phyloP scores from a whole-genome alignment of 2,113 vertebrate species.

The Rhinogobius similis region DNA sequence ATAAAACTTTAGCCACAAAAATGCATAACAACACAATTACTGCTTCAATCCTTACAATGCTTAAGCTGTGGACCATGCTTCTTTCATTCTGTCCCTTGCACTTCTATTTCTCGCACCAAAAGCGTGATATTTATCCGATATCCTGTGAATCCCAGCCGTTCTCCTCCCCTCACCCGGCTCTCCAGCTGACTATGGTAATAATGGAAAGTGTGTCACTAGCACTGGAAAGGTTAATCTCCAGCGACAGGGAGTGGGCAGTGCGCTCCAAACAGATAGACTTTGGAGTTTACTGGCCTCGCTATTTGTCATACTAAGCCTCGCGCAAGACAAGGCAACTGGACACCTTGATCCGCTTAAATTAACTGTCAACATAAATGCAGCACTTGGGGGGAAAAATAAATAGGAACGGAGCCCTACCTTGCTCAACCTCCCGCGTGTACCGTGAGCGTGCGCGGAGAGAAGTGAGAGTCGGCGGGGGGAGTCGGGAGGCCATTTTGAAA shows the following conservation, averaged over 20 bases:
- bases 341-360: constrained; percentile 75
- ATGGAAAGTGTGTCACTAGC: constrained; percentile 59
- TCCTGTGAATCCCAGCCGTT: constrained; percentile 29
- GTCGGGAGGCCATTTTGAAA: constrained; percentile 57
- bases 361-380: constrained; percentile 75
- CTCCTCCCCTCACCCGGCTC: constrained; percentile 12
- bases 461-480: constrained; percentile 41
- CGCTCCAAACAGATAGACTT: constrained; percentile 61
- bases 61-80: not conserved
- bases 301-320: constrained; percentile 72
- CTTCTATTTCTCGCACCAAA: constrained; percentile 30
- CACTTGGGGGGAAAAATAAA: constrained; percentile 52
- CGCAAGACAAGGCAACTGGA: constrained; percentile 67
- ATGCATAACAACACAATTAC: not conserved
- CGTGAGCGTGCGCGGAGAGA: constrained; percentile 33
- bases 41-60: not conserved
- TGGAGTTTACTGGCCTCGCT: constrained; percentile 61
- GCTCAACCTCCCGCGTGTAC: constrained; percentile 12
- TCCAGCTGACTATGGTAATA: constrained; percentile 58
- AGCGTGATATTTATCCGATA: constrained; percentile 11
- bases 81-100: not conserved
- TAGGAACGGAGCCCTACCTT: constrained; percentile 31
- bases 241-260: constrained; percentile 67
- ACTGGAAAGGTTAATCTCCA: constrained; percentile 67
- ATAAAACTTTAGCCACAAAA: not conserved